Evolutionary conservation across 2,113 vertebrate genomes (phyloP), one percentile per base, ranked within the genome.

Genomic region (Danio rerio): DNA sequence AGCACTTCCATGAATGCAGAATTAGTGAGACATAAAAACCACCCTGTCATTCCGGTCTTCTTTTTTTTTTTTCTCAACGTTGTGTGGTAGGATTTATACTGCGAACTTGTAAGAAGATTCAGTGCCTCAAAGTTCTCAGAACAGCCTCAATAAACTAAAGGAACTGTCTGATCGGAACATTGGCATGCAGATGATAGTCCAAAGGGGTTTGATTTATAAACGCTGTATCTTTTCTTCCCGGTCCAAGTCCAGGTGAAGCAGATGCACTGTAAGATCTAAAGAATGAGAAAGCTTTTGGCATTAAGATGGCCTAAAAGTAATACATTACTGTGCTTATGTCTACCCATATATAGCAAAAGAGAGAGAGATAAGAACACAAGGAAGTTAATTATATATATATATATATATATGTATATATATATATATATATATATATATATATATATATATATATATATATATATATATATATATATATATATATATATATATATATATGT

Each of bases 171-270:
- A 40, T 77, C 43, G 50, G 42, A 31, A 40, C 58, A 10, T 7
- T 4, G 21, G 8, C 4, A 0, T 63, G 59, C 8, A 5, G 5
- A 63, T 49, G 13, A 50, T 50, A 62, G 2, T 31, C 18, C 45
- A 49, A 31, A 77, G 12, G 9, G 58, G 5, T 77, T 77, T 50
- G 43, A 77, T 77, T 62, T 77, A 77, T 62, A 76, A 61, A 62
- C 31, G 74, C 40, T 0, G 5, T 6, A 62, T 47, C 10, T 63
- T 50, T 77, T 56, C 21, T 61, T 76, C 18, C 43, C 42, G 16
- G 56, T 76, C 73, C 43, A 58, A 42, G n/a, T 76, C 56, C 56
- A 76, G 18, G 18, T 77, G 20, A 61, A 61, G n/a, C 58, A 50
- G 20, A 50, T 63, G 42, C 31, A 31, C 31, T 31, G 31, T 45